Evolutionary conservation across 1,140 invertebrate species (phyloP), one percentile per base, ranked within the genome.

Genomic region (Uloborus diversus): DNA sequence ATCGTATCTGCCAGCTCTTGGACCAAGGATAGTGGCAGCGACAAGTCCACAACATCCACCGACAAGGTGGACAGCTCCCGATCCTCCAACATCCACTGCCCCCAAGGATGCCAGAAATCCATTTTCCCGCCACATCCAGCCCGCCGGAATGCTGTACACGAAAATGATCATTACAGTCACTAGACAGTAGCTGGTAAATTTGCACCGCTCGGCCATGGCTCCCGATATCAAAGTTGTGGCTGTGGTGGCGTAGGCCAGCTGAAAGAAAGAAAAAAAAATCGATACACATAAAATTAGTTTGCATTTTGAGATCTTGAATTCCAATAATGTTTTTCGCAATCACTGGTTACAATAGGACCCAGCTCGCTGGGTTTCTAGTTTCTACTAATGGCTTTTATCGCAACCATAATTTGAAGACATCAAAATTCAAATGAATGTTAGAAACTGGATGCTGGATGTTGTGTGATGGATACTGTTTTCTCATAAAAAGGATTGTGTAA

Each of bases 21-120:
- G 87, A 5, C 86, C 87, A 0, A 88, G 82, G 1, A 88, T 51
- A 5, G 83, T 47, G 0, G 86, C 86, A 0, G 84, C 87, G 9
- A 86, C 81, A 49, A 88, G 83, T 2, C 86, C 85, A 30, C 85
- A 83, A 4, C 83, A 83, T 1, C 86, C 86, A 4, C 87, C 87
- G 5, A 87, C 82, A 4, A 86, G 75, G 64, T 88, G 87, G 3
- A 88, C 86, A 17, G 51, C 65, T 1, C 83, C 83, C 2, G 83
- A 84, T 9, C 83, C 83, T 4, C 83, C 83, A 2, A 84, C 76
- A 61, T 85, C 84, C 9, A 85, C 81, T 7, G 81, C 79, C 11
- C 84, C 84, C 4, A 84, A 20, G 13, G 23, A 35, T 11, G 49
- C 51, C 1, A 85, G 66, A 28, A 75, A 83, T 2, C 83, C 84